These are phyloP conservation scores for Acanthosepion esculentum DNA, from an alignment of 2,888 invertebrate genomes.

Conservation along the genomic window DNA sequence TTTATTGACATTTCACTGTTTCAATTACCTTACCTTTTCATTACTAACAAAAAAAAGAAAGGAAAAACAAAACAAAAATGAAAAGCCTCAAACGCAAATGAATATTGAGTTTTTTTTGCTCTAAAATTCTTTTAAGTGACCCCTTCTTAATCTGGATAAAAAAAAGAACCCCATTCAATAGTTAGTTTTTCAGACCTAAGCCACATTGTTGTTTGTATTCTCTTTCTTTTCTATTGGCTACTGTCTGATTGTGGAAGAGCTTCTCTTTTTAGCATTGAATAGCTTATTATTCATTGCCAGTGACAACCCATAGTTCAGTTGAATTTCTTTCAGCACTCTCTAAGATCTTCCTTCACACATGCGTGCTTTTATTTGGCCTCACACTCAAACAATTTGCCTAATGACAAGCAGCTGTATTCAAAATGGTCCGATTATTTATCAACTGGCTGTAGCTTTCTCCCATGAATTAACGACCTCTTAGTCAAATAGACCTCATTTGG, in stretches of 20 bases:
- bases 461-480: conserved; percentile 33
- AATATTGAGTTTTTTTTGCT: conserved; percentile 1
- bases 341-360: conserved; percentile 33
- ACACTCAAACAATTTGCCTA: conserved; percentile 33
- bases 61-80: background rate
- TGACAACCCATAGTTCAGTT: conserved; percentile 33
- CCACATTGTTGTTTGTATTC: conserved; percentile 7
- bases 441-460: conserved; percentile 33
- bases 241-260: conserved; percentile 21
- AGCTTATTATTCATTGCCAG: conserved; percentile 23
- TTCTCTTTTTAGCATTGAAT: conserved; percentile 33
- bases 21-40: background rate
- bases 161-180: background rate
- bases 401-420: conserved; percentile 33
- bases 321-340: background rate
- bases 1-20: background rate
- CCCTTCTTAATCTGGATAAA: background rate
- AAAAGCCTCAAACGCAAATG: background rate
- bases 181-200: background rate
- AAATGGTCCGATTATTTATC: conserved; percentile 12
- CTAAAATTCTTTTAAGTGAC: background rate
- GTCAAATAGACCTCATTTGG: conserved; percentile 33
- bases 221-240: background rate
- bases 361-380: conserved; percentile 18
- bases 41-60: background rate